phyloP scores from a whole-genome alignment of 2,113 vertebrate genomes.

The Rattus rattus region DNA sequence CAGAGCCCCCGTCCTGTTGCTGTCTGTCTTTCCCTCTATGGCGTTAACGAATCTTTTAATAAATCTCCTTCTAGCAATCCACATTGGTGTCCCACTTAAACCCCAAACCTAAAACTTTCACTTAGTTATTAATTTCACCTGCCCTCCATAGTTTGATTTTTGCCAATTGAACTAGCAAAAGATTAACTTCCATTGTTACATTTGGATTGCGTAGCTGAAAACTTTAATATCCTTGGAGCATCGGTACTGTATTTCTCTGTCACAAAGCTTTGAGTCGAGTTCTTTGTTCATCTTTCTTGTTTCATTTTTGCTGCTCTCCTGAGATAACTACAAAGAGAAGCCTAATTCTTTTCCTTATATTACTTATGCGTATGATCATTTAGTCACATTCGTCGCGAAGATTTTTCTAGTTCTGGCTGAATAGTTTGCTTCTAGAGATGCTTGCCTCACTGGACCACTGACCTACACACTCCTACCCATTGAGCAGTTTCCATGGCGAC shows the following conservation, averaged over 20 bases:
- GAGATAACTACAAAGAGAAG: not conserved
- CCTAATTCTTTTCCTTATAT: not conserved
- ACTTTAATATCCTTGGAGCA: not conserved
- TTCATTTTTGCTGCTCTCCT: not conserved
- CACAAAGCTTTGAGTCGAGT: not conserved
- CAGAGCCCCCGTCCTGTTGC: not conserved
- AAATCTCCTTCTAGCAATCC: not conserved
- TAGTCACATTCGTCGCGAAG: not conserved
- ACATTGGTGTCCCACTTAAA: not conserved
- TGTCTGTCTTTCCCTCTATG: not conserved
- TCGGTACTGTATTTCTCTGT: not conserved
- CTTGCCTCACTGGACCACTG: not conserved
- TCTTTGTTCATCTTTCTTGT: constrained; percentile 6
- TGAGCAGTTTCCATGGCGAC: not conserved
- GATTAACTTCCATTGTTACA: constrained; percentile 7
- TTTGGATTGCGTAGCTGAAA: constrained; percentile 24
- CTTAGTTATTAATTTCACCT: not conserved
- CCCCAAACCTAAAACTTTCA: not conserved
- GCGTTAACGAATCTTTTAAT: not conserved
- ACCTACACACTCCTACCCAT: not conserved
- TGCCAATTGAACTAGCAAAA: not conserved
- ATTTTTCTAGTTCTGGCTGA: constrained; percentile 26
- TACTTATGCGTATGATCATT: not conserved
- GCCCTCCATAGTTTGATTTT: constrained; percentile 30
- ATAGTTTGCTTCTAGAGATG: constrained; percentile 18